Evolutionary conservation across 2,888 invertebrate genomes (phyloP).

Genomic region (Oxytorus armatus): DNA sequence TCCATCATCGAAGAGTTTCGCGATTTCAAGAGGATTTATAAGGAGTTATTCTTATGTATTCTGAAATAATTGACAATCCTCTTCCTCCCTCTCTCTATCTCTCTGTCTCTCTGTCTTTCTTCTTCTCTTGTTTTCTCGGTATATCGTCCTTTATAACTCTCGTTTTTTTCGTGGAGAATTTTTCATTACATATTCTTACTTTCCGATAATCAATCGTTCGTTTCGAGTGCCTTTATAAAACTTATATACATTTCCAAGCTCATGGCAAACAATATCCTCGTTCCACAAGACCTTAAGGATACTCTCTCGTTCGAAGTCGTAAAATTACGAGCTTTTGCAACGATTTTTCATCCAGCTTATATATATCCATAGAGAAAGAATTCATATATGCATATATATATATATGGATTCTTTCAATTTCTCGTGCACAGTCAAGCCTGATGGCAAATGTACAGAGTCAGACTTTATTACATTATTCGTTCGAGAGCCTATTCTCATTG

Average conservation of each 20-base stretch:
- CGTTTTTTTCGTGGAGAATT: conserved; percentile 22
- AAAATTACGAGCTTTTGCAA: too few relatives aligned
- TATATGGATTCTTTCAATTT: too few relatives aligned
- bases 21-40: conserved; percentile 36
- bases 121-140: too few relatives aligned
- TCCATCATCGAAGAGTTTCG: conserved; percentile 13
- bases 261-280: conserved; percentile 51
- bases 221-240: background rate
- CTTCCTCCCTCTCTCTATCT: conserved; percentile 28
- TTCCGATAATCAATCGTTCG: conserved; percentile 41
- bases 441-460: too few relatives aligned
- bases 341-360: too few relatives aligned
- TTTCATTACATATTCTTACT: conserved; percentile 44
- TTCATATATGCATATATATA: too few relatives aligned
- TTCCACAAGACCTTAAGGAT: too few relatives aligned
- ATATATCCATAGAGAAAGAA: too few relatives aligned
- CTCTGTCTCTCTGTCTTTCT: background rate
- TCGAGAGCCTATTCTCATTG: too few relatives aligned
- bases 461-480: too few relatives aligned
- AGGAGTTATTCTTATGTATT: conserved; percentile 35
- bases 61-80: conserved; percentile 53
- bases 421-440: too few relatives aligned
- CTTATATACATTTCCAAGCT: conserved; percentile 42
- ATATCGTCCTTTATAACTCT: background rate
- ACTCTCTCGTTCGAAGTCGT: too few relatives aligned